phyloP scores from a whole-genome alignment of 2,888 invertebrate genomes.

The Tetrapedia diversipes region DNA sequence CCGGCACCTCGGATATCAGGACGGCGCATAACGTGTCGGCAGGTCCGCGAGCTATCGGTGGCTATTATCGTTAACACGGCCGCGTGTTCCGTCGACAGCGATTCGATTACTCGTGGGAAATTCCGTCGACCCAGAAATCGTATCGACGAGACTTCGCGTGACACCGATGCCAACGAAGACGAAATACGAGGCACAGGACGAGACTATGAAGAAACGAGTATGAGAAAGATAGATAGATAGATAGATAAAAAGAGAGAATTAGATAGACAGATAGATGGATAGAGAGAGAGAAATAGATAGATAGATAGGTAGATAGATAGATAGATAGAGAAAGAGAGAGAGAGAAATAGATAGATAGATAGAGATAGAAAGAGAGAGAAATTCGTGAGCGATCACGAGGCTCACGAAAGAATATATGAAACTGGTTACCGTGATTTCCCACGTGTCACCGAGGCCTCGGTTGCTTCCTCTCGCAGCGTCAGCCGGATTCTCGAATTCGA shows the following conservation, averaged over 20 bases:
- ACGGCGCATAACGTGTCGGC: slow-evolving; percentile 15
- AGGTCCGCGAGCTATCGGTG: slow-evolving; percentile 37
- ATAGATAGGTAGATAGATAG: too few species aligned
- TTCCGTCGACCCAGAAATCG: slow-evolving; percentile 49
- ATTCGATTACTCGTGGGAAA: slow-evolving; percentile 65
- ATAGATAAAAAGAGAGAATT: too few species aligned
- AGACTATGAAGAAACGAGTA: too few species aligned
- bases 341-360: too few species aligned
- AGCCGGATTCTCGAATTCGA: slow-evolving; percentile 60
- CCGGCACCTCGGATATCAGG: slow-evolving; percentile 9
- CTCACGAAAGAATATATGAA: slow-evolving; percentile 54
- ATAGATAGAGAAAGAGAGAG: too few species aligned
- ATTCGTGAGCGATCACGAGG: slow-evolving; percentile 61
- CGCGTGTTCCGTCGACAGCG: slow-evolving; percentile 44
- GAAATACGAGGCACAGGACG: not conserved
- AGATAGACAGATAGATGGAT: too few species aligned
- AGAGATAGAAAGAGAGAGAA: slow-evolving; percentile 38
- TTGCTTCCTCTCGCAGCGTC: slow-evolving; percentile 43
- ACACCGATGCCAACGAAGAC: slow-evolving; percentile 41
- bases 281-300: too few species aligned
- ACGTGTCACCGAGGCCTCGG: slow-evolving; percentile 60
- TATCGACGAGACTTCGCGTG: slow-evolving; percentile 46
- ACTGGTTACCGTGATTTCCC: slow-evolving; percentile 69
- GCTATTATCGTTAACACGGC: slow-evolving; percentile 51
- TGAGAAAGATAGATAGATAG: too few species aligned